Conservation (phyloP, 1,140 invertebrate genomes). For the Radopholus similis region DNA sequence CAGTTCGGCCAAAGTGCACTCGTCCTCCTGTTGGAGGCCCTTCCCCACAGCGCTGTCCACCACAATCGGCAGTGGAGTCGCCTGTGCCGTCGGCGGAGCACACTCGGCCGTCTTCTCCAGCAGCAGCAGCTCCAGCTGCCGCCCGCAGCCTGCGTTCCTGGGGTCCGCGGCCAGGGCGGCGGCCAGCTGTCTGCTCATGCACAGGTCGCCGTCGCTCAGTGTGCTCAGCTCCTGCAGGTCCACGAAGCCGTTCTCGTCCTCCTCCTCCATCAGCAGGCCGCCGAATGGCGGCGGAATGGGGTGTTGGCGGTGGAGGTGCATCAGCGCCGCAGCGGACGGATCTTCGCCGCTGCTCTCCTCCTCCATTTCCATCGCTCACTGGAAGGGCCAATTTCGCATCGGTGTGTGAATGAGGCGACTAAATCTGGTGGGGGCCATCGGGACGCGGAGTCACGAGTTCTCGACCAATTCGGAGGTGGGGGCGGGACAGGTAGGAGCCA, state of each 20-base stretch:
- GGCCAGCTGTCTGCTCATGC: conserved; percentile 9
- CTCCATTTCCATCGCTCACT: conserved; percentile 9
- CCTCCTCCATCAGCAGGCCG: not conserved
- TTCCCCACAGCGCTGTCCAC: not conserved
- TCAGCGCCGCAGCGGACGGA: not conserved
- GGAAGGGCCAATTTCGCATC: too few relatives aligned
- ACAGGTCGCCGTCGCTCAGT: conserved; percentile 13
- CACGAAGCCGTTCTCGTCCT: not conserved
- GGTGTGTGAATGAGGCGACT: too few relatives aligned
- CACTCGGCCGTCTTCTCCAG: not conserved
- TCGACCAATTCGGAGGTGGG: too few relatives aligned
- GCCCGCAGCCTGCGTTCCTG: too few relatives aligned
- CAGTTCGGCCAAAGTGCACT: not conserved
- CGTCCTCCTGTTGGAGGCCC: not conserved
- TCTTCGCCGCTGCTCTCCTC: not conserved
- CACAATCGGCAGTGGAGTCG: not conserved
- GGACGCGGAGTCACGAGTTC: too few relatives aligned
- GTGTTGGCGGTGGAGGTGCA: not conserved
- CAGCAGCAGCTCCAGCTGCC: not conserved
- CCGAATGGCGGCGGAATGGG: not conserved
- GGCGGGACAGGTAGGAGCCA: too few relatives aligned
- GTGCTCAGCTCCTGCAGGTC: conserved; percentile 10
- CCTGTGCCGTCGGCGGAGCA: not conserved
- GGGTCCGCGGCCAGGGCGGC: not conserved
- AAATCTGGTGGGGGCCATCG: too few relatives aligned